Conservation (phyloP, 2,888 invertebrate genomes). For the Pheosia tremula region DNA sequence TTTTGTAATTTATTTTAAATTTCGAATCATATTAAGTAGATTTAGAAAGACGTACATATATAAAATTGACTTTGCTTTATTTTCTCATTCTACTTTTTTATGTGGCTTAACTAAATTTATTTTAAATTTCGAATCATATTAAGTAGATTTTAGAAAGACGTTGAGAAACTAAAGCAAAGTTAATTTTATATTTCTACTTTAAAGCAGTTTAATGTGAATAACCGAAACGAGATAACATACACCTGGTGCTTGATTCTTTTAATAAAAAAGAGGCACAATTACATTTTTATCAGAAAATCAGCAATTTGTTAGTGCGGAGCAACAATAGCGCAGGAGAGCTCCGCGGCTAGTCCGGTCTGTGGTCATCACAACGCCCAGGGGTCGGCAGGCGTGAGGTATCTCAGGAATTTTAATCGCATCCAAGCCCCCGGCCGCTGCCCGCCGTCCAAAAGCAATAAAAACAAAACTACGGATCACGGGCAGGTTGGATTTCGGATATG, state of each 20-base stretch:
- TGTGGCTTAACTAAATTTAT: no score
- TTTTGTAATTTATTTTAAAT: no score
- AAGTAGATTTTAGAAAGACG: no score
- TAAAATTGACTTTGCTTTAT: not conserved
- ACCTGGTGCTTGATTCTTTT: slow-evolving; percentile 34
- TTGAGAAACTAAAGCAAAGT: no score
- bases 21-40: not conserved
- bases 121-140: no score
- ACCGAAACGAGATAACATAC: slow-evolving; percentile 23
- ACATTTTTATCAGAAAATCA: slow-evolving; percentile 47
- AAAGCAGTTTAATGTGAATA: slow-evolving; percentile 8
- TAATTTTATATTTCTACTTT: no score
- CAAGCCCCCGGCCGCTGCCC: slow-evolving; percentile 64
- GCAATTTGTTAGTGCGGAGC: slow-evolving; percentile 46
- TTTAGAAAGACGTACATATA: not conserved
- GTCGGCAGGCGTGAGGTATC: slow-evolving; percentile 78
- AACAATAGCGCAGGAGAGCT: slow-evolving; percentile 45
- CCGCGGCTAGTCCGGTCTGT: slow-evolving; percentile 55
- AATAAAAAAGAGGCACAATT: slow-evolving; percentile 24
- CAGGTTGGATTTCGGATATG: slow-evolving; percentile 70
- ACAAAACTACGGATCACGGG: slow-evolving; percentile 57
- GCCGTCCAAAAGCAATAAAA: slow-evolving; percentile 66
- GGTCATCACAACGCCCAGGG: slow-evolving; percentile 55
- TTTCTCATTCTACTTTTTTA: not conserved
- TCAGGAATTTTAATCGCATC: slow-evolving; percentile 82